These are phyloP conservation scores for Holacanthella duospinosa DNA, from an alignment of 2,888 invertebrate species.

Conservation along the genomic window DNA sequence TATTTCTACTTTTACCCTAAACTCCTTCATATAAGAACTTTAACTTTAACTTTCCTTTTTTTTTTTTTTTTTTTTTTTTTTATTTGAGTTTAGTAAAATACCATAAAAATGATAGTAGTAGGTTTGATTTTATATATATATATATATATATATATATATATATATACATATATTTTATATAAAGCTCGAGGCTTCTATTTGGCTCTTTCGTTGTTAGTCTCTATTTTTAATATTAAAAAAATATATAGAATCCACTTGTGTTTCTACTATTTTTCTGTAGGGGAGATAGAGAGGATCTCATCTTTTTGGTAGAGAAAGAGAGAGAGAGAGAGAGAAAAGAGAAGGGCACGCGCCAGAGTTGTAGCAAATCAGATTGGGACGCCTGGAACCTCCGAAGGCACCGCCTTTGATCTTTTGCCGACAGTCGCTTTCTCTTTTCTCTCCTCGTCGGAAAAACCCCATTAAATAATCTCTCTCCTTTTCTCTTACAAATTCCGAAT, in stretches of 20 bases:
- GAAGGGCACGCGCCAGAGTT: conserved; percentile 38
- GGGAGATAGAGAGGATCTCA: neutral
- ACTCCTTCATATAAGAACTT: neutral
- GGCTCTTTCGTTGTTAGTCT: neutral
- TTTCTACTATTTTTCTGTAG: neutral
- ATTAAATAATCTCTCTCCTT: conserved; percentile 33
- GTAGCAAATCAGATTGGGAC: conserved; percentile 38
- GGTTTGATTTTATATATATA: no score
- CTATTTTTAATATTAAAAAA: neutral
- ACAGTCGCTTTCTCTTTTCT: conserved; percentile 30
- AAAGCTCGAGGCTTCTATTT: neutral
- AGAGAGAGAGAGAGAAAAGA: conserved; percentile 18
- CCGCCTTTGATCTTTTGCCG: conserved; percentile 38
- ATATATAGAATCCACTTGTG: neutral
- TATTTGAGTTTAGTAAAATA: neutral
- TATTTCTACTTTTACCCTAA: neutral
- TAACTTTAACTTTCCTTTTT: neutral
- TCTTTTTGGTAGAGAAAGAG: neutral
- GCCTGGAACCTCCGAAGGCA: conserved; percentile 27
- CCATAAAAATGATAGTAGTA: no score
- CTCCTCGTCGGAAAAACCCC: conserved; percentile 31
- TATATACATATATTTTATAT: no score
- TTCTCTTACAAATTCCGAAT: conserved; percentile 33
- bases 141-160: no score
- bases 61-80: conserved; percentile 5